These are phyloP conservation scores for Eleutherodactylus coqui DNA, from an alignment of 2,797 vertebrate genomes.

Conservation along the genomic window DNA sequence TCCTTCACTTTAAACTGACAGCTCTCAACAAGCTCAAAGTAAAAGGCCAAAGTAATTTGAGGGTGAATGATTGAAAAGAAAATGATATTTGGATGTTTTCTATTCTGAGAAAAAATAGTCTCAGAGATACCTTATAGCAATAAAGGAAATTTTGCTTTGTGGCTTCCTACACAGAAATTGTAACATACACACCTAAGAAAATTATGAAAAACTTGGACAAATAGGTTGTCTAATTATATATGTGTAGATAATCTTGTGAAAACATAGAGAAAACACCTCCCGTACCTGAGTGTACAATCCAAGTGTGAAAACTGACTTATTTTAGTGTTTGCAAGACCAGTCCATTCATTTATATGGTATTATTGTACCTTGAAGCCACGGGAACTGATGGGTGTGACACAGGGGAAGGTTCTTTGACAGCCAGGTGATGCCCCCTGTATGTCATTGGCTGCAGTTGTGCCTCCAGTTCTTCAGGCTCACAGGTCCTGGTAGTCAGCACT, in stretches of 20 bases:
- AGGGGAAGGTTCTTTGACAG: too few species aligned
- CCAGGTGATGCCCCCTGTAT: too few species aligned
- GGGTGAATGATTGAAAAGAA: conserved; percentile 47
- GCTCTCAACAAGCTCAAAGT: conserved; percentile 45
- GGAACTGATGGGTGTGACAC: too few species aligned
- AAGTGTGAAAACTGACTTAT: not conserved
- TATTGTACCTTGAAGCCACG: too few species aligned
- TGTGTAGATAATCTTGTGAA: not conserved
- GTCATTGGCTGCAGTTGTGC: too few species aligned
- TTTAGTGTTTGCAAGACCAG: not conserved
- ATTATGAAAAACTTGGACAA: not conserved
- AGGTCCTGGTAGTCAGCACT: too few species aligned
- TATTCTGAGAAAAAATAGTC: conserved; percentile 48
- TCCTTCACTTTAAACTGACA: conserved; percentile 15
- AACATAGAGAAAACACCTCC: not conserved
- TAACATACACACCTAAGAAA: not conserved
- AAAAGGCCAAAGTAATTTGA: conserved; percentile 51
- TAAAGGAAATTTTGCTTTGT: not conserved
- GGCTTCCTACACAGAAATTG: not conserved
- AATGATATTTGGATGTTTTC: conserved; percentile 53
- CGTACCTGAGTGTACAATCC: not conserved
- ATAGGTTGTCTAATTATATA: not conserved
- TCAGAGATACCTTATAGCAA: conserved; percentile 25
- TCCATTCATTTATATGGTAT: too few species aligned
- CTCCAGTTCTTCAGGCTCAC: too few species aligned